Evolutionary conservation across 2,797 vertebrate species (phyloP), one percentile per base, ranked within the genome.

Genomic region (Girardinus metallicus): DNA sequence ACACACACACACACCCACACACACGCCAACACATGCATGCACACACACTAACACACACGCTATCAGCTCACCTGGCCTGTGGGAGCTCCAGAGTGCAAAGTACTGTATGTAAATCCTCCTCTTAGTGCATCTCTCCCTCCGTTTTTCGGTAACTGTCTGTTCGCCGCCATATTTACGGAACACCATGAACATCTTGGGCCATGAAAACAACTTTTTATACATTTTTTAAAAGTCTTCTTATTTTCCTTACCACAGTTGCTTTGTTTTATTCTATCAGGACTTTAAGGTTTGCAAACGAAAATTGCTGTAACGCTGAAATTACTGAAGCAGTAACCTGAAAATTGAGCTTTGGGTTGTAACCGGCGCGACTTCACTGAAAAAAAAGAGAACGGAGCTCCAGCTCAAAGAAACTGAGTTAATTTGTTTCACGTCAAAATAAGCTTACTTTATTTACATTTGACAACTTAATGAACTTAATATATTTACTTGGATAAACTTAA

Each of bases 41-140:
- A 87, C 88, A 92, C 89, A 85, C 88, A 93, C 91, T 18, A 51
- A 86, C 88, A 92, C 90, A 84, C 90, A 92, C 90, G 94, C 93
- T 91, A 93, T 94, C 90, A 90, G 89, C 88, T 89, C 90, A 89
- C 89, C 86, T 83, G 86, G 87, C 81, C 80, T 80, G 74, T 89
- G 89, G 92, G 92, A 94, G 91, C 93, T 91, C 91, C 88, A 91
- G 95, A 95, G 96, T 96, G 95, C 95, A 96, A 96, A 95, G 95
- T 94, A 95, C 94, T 96, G 94, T 95, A 95, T 96, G 95, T 95
- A 95, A 96, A 95, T 96, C 82, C 83, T 91, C 91, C 90, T 46
- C 82, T 85, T 89, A 93, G 91, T 92, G 92, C 93, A 94, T 88
- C 93, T 91, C 91, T 90, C 90, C 89, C 84, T 89, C 87, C 89